Base-by-base conservation (phyloP, 2,113 vertebrate species). In the Calonectris borealis region DNA sequence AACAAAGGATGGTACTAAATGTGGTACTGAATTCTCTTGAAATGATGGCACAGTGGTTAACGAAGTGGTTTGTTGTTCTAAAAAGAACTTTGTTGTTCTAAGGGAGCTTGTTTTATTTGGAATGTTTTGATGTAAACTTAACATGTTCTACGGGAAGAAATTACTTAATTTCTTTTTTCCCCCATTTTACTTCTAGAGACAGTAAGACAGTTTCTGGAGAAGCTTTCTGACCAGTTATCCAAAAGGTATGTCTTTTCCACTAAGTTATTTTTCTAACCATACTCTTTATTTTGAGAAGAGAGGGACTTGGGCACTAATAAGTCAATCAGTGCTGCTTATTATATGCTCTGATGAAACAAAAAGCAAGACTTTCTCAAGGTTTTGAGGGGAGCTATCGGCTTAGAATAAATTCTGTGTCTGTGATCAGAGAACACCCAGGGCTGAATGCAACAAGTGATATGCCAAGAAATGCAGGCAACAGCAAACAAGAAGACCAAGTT, bases 171-270 rank as follows among this genome's bases (percentile, higher is more conserved):
- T 25, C 19, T 38, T 88, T 64, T 51, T 34, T 40, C 60, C 55
- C 78, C 79, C 29, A 76, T 85, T 97, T 76, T 70, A 13, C 86
- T 97, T 97, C 84, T 97, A 99, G 99, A 99, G 94, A 99, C 97
- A 7, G 99, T 99, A 93, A 99, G 98, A 98, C 98, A 98, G 60
- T 99, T 99, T 97, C 98, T 99, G 66, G 98, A 99, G 97, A 97
- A 99, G 91, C 97, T 99, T 84, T 99, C 99, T 72, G 98, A 99
- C 85, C 99, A 98, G 92, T 98, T 99, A 80, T 98, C 98, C 58
- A 98, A 99, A 97, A 99, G 99, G 99, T 99, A 97, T 48, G 96
- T 96, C 40, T 86, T 92, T 89, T 94, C 69, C 36, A 14, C 18
- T 32, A 8, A 71, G 7, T 27, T 60, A 36, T 44, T 83, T 86